phyloP scores from a whole-genome alignment of 2,888 invertebrate genomes.

The Candidula unifasciata region DNA sequence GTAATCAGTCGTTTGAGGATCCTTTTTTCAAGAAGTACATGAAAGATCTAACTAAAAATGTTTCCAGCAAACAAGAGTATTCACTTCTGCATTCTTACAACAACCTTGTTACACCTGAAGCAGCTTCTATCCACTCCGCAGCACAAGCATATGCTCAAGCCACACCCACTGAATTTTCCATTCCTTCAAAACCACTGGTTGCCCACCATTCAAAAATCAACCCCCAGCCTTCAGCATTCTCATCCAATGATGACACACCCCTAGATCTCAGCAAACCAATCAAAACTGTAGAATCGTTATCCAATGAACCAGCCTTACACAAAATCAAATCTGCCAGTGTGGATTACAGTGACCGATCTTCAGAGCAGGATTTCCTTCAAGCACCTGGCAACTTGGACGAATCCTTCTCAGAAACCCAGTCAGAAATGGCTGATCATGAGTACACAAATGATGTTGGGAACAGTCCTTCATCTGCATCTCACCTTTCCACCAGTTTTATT shows the following conservation, averaged over 20 bases:
- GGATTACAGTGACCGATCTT: conserved; percentile 9
- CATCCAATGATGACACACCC: conserved; percentile 36
- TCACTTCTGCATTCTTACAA: conserved; percentile 28
- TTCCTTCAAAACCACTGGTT: conserved; percentile 39
- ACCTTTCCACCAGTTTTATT: conserved; percentile 49
- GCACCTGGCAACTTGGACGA: conserved; percentile 68
- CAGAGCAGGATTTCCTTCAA: conserved; percentile 35
- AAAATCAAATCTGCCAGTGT: conserved; percentile 85
- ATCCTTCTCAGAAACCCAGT: conserved; percentile 84
- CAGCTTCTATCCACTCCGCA: conserved; percentile 36
- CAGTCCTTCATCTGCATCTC: conserved; percentile 85
- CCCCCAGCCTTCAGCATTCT: not conserved
- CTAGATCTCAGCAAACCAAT: conserved; percentile 43
- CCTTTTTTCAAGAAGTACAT: conserved; percentile 90
- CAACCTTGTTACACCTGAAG: conserved; percentile 23
- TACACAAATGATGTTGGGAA: conserved; percentile 82
- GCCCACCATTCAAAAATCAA: conserved; percentile 29
- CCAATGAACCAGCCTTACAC: conserved; percentile 80
- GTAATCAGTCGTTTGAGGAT: conserved; percentile 94
- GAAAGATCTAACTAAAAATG: conserved; percentile 81
- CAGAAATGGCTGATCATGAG: conserved; percentile 79
- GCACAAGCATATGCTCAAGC: conserved; percentile 51
- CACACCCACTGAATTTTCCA: conserved; percentile 48
- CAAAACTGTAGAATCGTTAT: conserved; percentile 54
- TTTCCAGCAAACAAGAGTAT: conserved; percentile 56